A percentile compares a stretch with the other conserved stretches of the same genome.
phyloP scores from a whole-genome alignment of 2,888 invertebrate species.

The Rhimphoctona megacephalus region DNA sequence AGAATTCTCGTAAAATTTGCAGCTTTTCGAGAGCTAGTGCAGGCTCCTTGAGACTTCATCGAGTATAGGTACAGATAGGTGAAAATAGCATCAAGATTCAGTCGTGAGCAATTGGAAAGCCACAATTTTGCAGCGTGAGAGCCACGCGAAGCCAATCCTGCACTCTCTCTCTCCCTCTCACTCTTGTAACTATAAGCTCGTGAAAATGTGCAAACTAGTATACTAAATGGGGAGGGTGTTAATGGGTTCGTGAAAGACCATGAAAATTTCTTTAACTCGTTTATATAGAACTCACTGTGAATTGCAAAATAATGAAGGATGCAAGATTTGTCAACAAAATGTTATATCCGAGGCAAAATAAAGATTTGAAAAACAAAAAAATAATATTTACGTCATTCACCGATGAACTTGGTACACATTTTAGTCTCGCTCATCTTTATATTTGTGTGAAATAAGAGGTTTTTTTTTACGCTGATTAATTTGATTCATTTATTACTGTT shows the following conservation, averaged over 20 bases:
- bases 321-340: not conserved
- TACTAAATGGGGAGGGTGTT: not conserved
- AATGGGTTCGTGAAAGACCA: conserved; percentile 8
- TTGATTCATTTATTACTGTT: no score
- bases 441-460: no score
- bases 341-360: not conserved
- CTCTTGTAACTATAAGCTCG: conserved; percentile 47
- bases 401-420: no score
- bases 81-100: conserved; percentile 26
- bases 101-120: conserved; percentile 56
- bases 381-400: not conserved
- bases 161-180: not conserved
- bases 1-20: conserved; percentile 34
- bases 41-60: conserved; percentile 17
- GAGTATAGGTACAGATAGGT: conserved; percentile 26
- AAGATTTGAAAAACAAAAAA: not conserved
- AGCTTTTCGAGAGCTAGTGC: conserved; percentile 15
- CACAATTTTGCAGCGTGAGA: conserved; percentile 46
- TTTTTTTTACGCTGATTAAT: no score
- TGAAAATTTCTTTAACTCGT: conserved; percentile 33
- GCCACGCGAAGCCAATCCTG: conserved; percentile 32
- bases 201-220: conserved; percentile 9
- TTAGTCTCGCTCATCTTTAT: no score
- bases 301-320: not conserved
- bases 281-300: not conserved